These are phyloP conservation scores for Hetaerina titia DNA, from an alignment of 2,888 invertebrate genomes.

Conservation along the genomic window DNA sequence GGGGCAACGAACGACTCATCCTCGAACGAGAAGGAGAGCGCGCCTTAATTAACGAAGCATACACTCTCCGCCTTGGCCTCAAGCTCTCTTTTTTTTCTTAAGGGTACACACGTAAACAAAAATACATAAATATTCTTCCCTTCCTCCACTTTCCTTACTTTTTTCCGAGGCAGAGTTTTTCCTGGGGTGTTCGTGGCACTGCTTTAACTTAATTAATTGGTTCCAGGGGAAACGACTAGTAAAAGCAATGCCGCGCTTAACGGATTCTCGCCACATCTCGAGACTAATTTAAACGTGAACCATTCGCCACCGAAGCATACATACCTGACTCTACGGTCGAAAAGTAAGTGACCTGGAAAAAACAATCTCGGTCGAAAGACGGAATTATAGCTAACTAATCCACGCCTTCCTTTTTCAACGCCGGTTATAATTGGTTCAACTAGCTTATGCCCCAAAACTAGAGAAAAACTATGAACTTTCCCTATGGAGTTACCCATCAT, in stretches of 20 bases:
- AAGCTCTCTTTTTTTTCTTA: neutral
- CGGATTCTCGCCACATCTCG: neutral
- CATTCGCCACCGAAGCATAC: neutral
- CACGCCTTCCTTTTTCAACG: too few relatives aligned
- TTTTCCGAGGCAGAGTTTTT: neutral
- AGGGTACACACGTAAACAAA: constrained; percentile 4
- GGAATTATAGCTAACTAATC: too few relatives aligned
- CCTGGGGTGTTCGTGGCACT: neutral
- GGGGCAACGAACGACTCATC: constrained; percentile 32
- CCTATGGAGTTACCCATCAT: too few relatives aligned
- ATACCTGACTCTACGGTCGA: neutral
- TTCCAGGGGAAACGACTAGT: neutral
- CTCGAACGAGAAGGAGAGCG: neutral
- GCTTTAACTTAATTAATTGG: neutral
- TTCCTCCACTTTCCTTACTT: neutral
- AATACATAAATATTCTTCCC: neutral
- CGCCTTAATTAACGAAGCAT: constrained; percentile 26
- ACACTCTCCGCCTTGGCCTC: constrained; percentile 1
- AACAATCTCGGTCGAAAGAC: too few relatives aligned
- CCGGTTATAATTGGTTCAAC: too few relatives aligned
- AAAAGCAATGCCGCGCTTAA: neutral
- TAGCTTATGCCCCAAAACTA: too few relatives aligned
- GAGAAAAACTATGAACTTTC: too few relatives aligned
- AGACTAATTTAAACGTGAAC: neutral
- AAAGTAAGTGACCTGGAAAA: constrained; percentile 3